Conservation (phyloP, 2,113 vertebrate genomes). For the Rhagologus leucostigma region DNA sequence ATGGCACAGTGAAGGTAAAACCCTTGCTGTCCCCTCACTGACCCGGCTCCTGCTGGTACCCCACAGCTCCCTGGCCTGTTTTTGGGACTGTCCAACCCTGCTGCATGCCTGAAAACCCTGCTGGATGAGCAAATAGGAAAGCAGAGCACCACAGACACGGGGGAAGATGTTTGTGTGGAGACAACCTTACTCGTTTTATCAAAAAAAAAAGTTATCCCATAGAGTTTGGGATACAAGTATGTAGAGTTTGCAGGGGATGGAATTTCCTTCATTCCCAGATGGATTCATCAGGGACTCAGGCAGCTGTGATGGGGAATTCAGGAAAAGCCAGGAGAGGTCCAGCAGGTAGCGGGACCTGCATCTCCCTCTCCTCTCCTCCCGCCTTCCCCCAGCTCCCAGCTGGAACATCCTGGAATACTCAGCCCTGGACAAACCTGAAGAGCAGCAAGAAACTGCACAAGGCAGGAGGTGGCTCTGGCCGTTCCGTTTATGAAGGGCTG, state of each 20-base stretch:
- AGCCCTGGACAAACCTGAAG: background rate
- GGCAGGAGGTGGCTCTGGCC: background rate
- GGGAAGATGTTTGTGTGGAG: background rate
- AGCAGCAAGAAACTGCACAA: background rate
- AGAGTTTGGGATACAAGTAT: background rate
- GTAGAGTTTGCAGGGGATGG: background rate
- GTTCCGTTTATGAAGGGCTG: background rate
- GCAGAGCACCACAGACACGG: background rate
- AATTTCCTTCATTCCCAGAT: background rate
- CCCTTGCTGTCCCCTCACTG: background rate
- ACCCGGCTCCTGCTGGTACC: background rate
- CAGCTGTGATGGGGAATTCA: background rate
- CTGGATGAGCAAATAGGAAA: background rate
- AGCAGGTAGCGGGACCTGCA: background rate
- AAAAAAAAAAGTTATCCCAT: background rate
- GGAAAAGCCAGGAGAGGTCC: background rate
- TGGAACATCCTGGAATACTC: background rate
- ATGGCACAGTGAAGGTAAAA: background rate
- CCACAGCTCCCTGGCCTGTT: background rate
- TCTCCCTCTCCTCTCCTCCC: background rate
- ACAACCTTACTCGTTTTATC: background rate
- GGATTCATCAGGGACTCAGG: background rate
- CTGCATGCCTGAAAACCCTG: background rate
- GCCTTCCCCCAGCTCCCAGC: background rate
- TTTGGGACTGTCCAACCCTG: background rate